Evolutionary conservation across 1,140 invertebrate genomes (phyloP).

Genomic region (Drosophila jambulina): DNA sequence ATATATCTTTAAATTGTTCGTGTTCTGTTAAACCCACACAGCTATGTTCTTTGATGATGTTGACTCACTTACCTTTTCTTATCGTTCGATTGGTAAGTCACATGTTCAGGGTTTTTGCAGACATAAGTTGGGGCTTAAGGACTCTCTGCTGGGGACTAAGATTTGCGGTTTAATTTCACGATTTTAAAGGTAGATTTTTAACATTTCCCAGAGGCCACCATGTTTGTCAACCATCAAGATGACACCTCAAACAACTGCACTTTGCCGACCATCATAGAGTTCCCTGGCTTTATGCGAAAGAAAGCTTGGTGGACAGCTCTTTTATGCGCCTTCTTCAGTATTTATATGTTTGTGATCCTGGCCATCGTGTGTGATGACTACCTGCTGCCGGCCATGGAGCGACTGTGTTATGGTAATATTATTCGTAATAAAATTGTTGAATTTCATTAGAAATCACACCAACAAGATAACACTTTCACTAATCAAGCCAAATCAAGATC

Average conservation of each 20-base stretch:
- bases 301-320: slow-evolving; percentile 88
- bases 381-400: slow-evolving; percentile 94
- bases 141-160: background rate
- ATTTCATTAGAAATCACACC: background rate
- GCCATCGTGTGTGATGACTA: slow-evolving; percentile 95
- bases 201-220: background rate
- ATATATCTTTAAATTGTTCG: background rate
- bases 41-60: background rate
- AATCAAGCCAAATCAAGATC: background rate
- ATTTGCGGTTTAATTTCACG: too few relatives aligned
- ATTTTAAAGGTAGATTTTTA: background rate
- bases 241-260: slow-evolving; percentile 87
- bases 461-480: background rate
- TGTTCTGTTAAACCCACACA: background rate
- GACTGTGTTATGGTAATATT: slow-evolving; percentile 91
- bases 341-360: slow-evolving; percentile 92
- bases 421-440: background rate
- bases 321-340: slow-evolving; percentile 90
- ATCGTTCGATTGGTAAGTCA: background rate
- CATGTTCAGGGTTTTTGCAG: background rate
- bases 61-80: background rate
- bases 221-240: background rate
- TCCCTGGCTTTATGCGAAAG: slow-evolving; percentile 91
- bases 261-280: slow-evolving; percentile 90
- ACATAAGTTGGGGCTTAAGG: background rate